Percentiles rank a stretch among this genome's conserved stretches.
These are phyloP conservation scores for Brachyistius frenatus DNA, from an alignment of 2,113 vertebrate species.

Conservation along the genomic window DNA sequence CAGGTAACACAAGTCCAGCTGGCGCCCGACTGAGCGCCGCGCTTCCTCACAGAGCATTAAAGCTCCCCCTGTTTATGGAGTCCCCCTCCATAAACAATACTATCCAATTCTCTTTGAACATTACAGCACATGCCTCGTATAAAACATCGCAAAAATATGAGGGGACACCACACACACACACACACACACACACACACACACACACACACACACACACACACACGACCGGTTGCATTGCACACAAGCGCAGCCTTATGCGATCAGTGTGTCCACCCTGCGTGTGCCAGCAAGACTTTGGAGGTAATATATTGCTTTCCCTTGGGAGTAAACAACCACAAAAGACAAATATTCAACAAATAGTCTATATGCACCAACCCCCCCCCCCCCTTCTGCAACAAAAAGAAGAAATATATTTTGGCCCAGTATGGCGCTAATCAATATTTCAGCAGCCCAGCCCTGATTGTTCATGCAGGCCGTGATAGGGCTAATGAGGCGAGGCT, in stretches of 20 bases:
- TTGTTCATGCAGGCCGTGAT: constrained; percentile 72
- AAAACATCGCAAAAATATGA: constrained; percentile 63
- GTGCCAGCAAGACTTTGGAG: constrained; percentile 68
- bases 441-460: constrained; percentile 72
- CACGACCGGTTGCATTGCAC: constrained; percentile 18
- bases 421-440: constrained; percentile 75
- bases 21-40: constrained; percentile 46
- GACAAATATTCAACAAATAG: constrained; percentile 62
- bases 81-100: constrained; percentile 72
- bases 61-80: constrained; percentile 67
- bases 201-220: constrained; percentile 8
- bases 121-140: constrained; percentile 45
- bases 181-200: constrained; percentile 4
- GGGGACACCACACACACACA: constrained; percentile 40
- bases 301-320: constrained; percentile 55
- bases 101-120: constrained; percentile 79
- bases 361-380: constrained; percentile 49
- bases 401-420: constrained; percentile 24
- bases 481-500: constrained; percentile 70
- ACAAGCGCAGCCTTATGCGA: constrained; percentile 42
- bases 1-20: constrained; percentile 76
- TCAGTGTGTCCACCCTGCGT: constrained; percentile 58
- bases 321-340: constrained; percentile 62
- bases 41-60: constrained; percentile 50
- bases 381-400: constrained; percentile 8